phyloP scores from a whole-genome alignment of 2,888 invertebrate species.

The Oscheius sp. region DNA sequence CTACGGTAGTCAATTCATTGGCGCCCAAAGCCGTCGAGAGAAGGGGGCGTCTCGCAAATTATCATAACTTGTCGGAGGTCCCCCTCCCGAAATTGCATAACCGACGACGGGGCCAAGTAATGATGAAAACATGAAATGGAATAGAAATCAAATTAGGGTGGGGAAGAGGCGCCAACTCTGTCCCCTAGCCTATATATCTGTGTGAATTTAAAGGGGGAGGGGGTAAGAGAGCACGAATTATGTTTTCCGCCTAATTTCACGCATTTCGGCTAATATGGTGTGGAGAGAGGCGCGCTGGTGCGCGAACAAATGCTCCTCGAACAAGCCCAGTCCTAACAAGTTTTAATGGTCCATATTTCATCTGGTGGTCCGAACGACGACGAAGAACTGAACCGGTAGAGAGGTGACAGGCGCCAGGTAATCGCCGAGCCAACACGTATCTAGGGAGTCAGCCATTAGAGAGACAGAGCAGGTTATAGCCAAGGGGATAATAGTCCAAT shows the following conservation, averaged over 20 bases:
- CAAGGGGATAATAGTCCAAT: too few relatives aligned
- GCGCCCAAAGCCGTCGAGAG: slow-evolving; percentile 1
- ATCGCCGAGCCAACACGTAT: neutral
- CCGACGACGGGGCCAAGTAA: slow-evolving; percentile 24
- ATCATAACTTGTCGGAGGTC: slow-evolving; percentile 31
- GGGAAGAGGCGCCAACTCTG: neutral
- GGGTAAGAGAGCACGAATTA: slow-evolving; percentile 21
- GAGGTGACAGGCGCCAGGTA: neutral
- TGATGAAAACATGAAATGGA: slow-evolving; percentile 40
- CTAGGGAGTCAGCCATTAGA: neutral
- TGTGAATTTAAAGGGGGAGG: neutral
- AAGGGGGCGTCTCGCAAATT: slow-evolving; percentile 24
- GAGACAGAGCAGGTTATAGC: too few relatives aligned
- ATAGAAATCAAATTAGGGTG: slow-evolving; percentile 35
- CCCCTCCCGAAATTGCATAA: slow-evolving; percentile 34
- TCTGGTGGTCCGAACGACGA: slow-evolving; percentile 18
- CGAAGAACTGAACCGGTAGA: neutral
- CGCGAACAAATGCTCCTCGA: slow-evolving; percentile 35
- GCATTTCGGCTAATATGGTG: slow-evolving; percentile 35
- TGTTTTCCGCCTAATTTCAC: slow-evolving; percentile 40
- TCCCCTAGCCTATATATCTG: neutral
- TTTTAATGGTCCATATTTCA: slow-evolving; percentile 36
- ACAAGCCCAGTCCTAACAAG: slow-evolving; percentile 32
- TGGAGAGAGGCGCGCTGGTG: slow-evolving; percentile 30
- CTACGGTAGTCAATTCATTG: slow-evolving; percentile 38